A percentile compares a stretch with the other conserved stretches of the same genome.
Evolutionary conservation across 2,113 vertebrate species (phyloP).

Genomic region (Hippocampus mohnikei): DNA sequence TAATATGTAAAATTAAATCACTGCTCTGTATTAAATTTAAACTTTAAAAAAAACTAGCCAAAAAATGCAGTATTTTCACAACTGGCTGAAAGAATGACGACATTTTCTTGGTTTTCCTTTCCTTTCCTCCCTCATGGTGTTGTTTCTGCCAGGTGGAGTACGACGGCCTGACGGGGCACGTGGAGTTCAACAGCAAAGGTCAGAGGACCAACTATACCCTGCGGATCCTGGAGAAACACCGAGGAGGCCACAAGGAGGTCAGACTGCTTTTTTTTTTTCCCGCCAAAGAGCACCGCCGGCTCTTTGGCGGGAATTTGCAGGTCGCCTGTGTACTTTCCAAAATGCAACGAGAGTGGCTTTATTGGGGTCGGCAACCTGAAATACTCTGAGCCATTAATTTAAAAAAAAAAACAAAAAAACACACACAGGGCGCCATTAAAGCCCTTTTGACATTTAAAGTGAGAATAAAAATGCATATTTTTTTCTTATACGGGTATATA

Average conservation of each 20-base stretch:
- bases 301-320: conserved; percentile 32
- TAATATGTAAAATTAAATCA: not conserved
- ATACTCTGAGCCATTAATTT: no score
- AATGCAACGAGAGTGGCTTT: conserved; percentile 22
- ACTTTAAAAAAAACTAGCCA: no score
- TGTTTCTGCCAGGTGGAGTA: conserved; percentile 83
- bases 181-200: conserved; percentile 95
- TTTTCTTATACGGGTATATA: no score
- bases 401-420: no score
- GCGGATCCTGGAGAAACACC: conserved; percentile 85
- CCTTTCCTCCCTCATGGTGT: conserved; percentile 5
- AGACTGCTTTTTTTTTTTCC: conserved; percentile 40
- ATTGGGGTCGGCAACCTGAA: not conserved
- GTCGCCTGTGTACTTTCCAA: conserved; percentile 36
- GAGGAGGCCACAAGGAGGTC: conserved; percentile 86
- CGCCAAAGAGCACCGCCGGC: conserved; percentile 31
- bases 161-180: conserved; percentile 85
- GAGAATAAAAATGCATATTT: no score
- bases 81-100: not conserved
- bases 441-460: no score
- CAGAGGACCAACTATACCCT: conserved; percentile 93
- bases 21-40: not conserved
- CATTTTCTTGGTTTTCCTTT: not conserved
- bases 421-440: no score
- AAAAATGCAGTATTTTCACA: not conserved